phyloP scores from a whole-genome alignment of 2,888 invertebrate genomes.

The Cristatella mucedo region DNA sequence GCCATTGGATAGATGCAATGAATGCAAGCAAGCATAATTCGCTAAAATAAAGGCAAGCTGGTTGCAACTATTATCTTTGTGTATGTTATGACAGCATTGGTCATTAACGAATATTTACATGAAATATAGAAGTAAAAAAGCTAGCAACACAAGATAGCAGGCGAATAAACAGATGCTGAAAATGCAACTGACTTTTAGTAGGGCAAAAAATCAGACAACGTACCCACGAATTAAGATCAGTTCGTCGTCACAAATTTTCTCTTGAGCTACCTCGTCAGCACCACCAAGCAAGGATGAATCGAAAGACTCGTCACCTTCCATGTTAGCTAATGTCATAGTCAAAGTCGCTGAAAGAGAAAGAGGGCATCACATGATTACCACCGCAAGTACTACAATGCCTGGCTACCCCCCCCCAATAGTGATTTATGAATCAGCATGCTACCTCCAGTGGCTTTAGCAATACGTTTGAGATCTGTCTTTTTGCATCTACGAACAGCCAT shows the following conservation, averaged over 20 bases:
- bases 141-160: no score
- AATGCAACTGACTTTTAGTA: no score
- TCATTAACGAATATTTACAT: no score
- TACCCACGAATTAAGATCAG: slow-evolving; percentile 88
- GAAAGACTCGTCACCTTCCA: slow-evolving; percentile 96
- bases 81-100: no score
- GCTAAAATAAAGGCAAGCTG: no score
- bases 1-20: no score
- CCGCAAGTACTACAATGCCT: background rate
- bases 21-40: no score
- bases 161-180: no score
- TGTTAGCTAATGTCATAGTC: slow-evolving; percentile 81
- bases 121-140: no score
- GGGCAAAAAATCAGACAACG: no score
- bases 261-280: slow-evolving; percentile 63
- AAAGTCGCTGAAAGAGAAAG: slow-evolving; percentile 49
- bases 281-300: slow-evolving; percentile 79
- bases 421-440: background rate
- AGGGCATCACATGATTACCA: background rate
- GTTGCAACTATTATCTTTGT: no score
- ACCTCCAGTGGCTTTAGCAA: slow-evolving; percentile 89
- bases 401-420: no score
- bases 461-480: slow-evolving; percentile 84
- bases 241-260: slow-evolving; percentile 91
- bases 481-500: slow-evolving; percentile 93